Percentiles rank a stretch among this genome's conserved stretches.
These are phyloP conservation scores for Choloepus didactylus DNA, from an alignment of 2,797 vertebrate species.

Conservation along the genomic window DNA sequence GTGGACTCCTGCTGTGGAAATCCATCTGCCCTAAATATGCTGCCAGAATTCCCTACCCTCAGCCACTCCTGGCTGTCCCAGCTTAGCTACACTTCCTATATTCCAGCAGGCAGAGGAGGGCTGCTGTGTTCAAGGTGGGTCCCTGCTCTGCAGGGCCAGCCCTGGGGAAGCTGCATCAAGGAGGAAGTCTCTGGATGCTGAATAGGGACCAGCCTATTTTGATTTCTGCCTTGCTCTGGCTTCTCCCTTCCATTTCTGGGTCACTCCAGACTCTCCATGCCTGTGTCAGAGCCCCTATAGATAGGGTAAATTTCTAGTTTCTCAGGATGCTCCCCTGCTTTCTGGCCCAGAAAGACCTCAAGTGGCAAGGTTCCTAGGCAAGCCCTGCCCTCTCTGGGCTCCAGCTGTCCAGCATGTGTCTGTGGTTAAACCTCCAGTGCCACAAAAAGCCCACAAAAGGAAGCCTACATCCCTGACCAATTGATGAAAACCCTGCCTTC, in stretches of 20 bases:
- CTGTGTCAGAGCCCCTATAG: not conserved
- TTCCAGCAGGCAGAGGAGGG: not conserved
- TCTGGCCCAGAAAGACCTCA: not conserved
- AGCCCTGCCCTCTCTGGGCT: too few species aligned
- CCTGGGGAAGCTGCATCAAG: not conserved
- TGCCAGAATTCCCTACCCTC: too few species aligned
- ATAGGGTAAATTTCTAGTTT: not conserved
- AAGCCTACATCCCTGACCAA: too few species aligned
- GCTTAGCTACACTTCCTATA: not conserved
- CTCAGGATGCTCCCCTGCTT: not conserved
- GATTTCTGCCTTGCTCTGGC: not conserved
- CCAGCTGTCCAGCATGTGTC: too few species aligned
- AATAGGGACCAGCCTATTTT: not conserved
- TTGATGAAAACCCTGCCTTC: too few species aligned
- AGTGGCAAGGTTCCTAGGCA: too few species aligned
- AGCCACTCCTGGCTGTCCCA: too few species aligned
- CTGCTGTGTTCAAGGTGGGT: not conserved
- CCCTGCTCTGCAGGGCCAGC: not conserved
- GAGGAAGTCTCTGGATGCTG: not conserved
- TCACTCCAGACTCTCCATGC: not conserved
- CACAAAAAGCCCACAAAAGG: too few species aligned
- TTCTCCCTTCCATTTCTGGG: not conserved
- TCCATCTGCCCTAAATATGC: too few species aligned
- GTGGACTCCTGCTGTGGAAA: fast-evolving
- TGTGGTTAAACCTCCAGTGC: too few species aligned